A percentile compares a stretch with the other conserved stretches of the same genome.
Evolutionary conservation across 2,888 invertebrate genomes (phyloP).

Genomic region (Iselma pallidipennis): DNA sequence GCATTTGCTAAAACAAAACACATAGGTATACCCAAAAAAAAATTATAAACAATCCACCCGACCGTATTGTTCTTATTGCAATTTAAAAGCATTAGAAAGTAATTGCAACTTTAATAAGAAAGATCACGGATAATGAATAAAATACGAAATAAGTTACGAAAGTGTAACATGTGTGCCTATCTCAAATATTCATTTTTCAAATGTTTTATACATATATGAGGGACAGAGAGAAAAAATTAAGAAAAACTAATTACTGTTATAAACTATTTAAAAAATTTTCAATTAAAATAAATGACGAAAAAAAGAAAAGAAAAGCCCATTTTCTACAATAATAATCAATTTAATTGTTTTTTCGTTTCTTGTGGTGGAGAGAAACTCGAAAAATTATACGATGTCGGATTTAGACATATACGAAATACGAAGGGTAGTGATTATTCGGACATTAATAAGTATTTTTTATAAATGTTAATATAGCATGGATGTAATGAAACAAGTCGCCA

Average conservation of each 20-base stretch:
- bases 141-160: conserved; percentile 31
- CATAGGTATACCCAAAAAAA: too few species aligned
- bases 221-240: too few species aligned
- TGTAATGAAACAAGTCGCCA: not conserved
- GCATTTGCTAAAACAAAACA: too few species aligned
- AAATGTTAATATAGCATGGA: not conserved
- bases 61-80: not conserved
- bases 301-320: too few species aligned
- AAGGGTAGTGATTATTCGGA: not conserved
- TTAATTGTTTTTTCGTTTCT: too few species aligned
- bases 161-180: conserved; percentile 21
- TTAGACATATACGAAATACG: not conserved
- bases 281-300: too few species aligned
- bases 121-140: conserved; percentile 26
- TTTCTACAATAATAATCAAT: too few species aligned
- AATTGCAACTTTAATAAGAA: conserved; percentile 14
- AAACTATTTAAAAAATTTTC: too few species aligned
- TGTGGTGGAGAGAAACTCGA: not conserved
- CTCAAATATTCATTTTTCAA: not conserved
- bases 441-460: not conserved
- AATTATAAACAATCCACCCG: not conserved
- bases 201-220: too few species aligned
- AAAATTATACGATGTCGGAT: not conserved
- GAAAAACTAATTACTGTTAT: too few species aligned
- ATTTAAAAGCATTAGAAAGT: conserved; percentile 25